phyloP scores from a whole-genome alignment of 2,113 vertebrate genomes.

The Nanorana parkeri region DNA sequence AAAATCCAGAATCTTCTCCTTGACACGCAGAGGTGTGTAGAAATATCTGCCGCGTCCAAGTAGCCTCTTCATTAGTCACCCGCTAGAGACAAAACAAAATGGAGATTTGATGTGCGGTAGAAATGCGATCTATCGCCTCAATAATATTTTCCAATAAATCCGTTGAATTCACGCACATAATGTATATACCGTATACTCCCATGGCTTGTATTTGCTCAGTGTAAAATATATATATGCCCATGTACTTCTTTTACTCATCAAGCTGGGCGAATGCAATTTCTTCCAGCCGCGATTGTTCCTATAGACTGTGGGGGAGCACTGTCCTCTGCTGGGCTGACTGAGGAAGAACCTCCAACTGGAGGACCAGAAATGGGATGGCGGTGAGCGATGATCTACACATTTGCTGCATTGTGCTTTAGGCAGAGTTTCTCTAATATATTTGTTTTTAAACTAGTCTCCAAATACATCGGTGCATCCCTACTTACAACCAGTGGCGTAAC shows the following conservation, averaged over 20 bases:
- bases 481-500: too few relatives aligned
- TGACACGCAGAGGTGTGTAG: too few relatives aligned
- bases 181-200: not conserved
- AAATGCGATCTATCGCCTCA: too few relatives aligned
- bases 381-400: not conserved
- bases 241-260: not conserved
- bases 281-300: not conserved
- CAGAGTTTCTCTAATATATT: too few relatives aligned
- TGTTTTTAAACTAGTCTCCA: too few relatives aligned
- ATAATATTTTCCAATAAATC: too few relatives aligned
- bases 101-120: too few relatives aligned
- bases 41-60: too few relatives aligned
- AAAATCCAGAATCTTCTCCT: too few relatives aligned
- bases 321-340: conserved; percentile 11
- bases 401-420: not conserved
- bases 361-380: not conserved
- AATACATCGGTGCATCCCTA: too few relatives aligned
- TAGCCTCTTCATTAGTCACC: too few relatives aligned
- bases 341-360: not conserved
- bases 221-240: not conserved
- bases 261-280: not conserved
- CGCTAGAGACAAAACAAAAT: too few relatives aligned
- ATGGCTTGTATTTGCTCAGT: not conserved
- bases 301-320: not conserved
- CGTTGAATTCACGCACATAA: not conserved